Percentiles rank a stretch among this genome's conserved stretches.
Evolutionary conservation across 2,113 vertebrate genomes (phyloP).

Genomic region (Paradoxurus hermaphroditus): DNA sequence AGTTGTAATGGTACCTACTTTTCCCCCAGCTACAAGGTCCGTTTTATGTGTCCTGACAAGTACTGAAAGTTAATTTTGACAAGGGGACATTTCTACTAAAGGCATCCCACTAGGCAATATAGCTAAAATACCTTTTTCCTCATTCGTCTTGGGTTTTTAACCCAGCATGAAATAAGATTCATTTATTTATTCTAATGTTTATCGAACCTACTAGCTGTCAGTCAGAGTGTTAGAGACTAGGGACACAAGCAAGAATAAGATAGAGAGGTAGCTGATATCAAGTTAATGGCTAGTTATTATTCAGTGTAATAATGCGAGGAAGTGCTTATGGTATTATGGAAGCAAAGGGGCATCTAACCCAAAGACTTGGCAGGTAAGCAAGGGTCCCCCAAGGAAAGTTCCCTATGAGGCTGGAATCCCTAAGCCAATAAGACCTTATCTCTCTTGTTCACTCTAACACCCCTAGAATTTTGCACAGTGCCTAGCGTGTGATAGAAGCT

Average conservation of each 20-base stretch:
- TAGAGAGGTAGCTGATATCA: background rate
- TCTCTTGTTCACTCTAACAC: background rate
- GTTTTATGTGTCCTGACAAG: background rate
- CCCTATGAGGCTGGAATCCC: background rate
- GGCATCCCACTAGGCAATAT: background rate
- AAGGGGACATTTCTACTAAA: background rate
- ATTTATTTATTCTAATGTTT: background rate
- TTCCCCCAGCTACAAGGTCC: background rate
- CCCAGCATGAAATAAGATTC: background rate
- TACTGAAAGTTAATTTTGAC: background rate
- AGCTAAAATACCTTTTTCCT: background rate
- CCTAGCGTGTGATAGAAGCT: background rate
- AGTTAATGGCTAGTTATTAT: background rate
- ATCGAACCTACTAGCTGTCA: background rate
- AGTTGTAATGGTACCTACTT: background rate
- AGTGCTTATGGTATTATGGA: background rate
- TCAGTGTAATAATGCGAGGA: background rate
- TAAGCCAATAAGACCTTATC: background rate
- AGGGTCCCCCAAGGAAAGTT: background rate
- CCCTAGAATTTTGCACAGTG: background rate
- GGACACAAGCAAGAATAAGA: background rate
- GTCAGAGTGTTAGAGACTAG: background rate
- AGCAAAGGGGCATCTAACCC: background rate
- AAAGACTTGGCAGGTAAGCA: background rate
- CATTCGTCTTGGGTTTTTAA: constrained; percentile 20